These are phyloP conservation scores for Quiscalus mexicanus DNA, from an alignment of 2,113 vertebrate genomes.

Conservation along the genomic window DNA sequence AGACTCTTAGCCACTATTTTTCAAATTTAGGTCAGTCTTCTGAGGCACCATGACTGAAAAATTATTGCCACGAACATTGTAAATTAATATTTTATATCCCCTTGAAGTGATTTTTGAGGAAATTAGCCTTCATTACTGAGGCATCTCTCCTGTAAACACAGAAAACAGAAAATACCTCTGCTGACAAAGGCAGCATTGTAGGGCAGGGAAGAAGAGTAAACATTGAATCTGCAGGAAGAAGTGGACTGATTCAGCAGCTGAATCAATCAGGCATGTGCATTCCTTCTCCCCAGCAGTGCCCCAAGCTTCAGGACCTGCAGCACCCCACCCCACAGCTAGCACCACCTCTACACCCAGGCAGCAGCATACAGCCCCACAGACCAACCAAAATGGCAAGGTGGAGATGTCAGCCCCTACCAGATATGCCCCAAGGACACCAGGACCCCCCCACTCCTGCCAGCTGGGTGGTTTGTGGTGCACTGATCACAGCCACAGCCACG, in stretches of 20 bases:
- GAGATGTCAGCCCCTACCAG: not conserved
- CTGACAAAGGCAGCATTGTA: conserved; percentile 26
- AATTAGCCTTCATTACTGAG: conserved; percentile 52
- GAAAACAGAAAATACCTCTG: conserved; percentile 12
- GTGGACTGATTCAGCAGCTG: not conserved
- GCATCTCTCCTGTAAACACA: conserved; percentile 9
- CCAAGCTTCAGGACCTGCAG: not conserved
- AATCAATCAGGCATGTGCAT: not conserved
- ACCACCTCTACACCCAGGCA: not conserved
- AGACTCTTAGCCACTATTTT: not conserved
- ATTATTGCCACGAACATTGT: not conserved
- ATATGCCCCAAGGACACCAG: not conserved
- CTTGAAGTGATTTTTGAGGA: conserved; percentile 44
- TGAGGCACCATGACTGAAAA: not conserved
- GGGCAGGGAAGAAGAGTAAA: not conserved
- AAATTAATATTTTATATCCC: conserved; percentile 36
- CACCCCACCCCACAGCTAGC: accelerated
- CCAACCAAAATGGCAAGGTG: accelerated
- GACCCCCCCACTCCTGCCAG: accelerated
- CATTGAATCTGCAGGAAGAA: not conserved
- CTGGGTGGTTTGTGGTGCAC: accelerated
- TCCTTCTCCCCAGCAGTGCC: not conserved
- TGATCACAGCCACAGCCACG: accelerated
- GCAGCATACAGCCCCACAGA: not conserved
- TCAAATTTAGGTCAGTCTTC: conserved; percentile 14